Percentiles rank a stretch among this genome's conserved stretches.
phyloP scores from a whole-genome alignment of 2,888 invertebrate species.

The Eulithis testata region DNA sequence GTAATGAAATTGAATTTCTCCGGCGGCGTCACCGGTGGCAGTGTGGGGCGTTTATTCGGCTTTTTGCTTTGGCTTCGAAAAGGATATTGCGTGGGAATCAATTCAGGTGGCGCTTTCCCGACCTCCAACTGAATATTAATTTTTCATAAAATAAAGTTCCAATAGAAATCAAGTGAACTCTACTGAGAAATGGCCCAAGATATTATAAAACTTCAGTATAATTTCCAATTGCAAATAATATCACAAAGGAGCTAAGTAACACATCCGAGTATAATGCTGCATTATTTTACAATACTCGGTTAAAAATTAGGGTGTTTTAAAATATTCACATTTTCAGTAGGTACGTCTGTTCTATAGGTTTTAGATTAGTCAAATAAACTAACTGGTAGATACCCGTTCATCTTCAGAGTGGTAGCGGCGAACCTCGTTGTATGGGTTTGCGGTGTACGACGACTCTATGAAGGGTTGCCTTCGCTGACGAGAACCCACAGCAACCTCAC shows the following conservation, averaged over 20 bases:
- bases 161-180: conserved; percentile 46
- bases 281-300: no score
- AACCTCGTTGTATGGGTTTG: conserved; percentile 55
- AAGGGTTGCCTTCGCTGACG: conserved; percentile 64
- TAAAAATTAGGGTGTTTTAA: no score
- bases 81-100: conserved; percentile 81
- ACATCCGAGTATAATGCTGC: no score
- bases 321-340: no score
- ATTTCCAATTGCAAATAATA: conserved; percentile 23
- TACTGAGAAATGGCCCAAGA: conserved; percentile 36
- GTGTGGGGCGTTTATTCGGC: conserved; percentile 66
- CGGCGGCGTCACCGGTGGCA: conserved; percentile 51
- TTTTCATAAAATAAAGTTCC: conserved; percentile 56
- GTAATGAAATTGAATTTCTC: conserved; percentile 79
- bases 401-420: conserved; percentile 64
- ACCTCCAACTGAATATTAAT: conserved; percentile 67
- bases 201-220: conserved; percentile 33
- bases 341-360: background rate
- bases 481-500: conserved; percentile 68
- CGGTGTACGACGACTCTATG: conserved; percentile 53
- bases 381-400: conserved; percentile 64
- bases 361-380: conserved; percentile 37
- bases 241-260: no score
- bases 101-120: conserved; percentile 72
- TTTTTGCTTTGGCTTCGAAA: conserved; percentile 75